A percentile compares a stretch with the other conserved stretches of the same genome.
These are phyloP conservation scores for Drymonia ruficornis DNA, from an alignment of 2,888 invertebrate species.

Conservation along the genomic window DNA sequence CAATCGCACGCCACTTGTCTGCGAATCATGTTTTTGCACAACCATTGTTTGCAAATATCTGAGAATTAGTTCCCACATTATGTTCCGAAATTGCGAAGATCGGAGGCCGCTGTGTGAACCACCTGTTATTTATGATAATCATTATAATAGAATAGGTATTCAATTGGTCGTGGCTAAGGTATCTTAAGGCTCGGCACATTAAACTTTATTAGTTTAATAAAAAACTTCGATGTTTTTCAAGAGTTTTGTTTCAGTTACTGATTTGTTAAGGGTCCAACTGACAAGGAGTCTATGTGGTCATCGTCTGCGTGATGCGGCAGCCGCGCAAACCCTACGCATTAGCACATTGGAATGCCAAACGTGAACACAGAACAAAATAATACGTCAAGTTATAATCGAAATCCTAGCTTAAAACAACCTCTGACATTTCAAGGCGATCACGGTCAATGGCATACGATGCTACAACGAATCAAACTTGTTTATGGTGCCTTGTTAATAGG, in stretches of 20 bases:
- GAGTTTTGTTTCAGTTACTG: too few species aligned
- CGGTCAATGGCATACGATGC: constrained; percentile 53
- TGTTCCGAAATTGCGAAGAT: constrained; percentile 47
- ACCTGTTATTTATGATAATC: constrained; percentile 32
- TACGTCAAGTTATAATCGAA: not conserved
- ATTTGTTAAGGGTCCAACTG: too few species aligned
- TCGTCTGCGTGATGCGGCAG: too few species aligned
- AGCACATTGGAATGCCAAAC: not conserved
- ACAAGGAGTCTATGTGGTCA: too few species aligned
- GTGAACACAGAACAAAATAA: not conserved
- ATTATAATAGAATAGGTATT: constrained; percentile 7
- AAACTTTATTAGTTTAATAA: too few species aligned
- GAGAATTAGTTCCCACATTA: constrained; percentile 58
- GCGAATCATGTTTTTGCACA: constrained; percentile 57
- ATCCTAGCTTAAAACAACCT: constrained; percentile 45
- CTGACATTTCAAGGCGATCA: constrained; percentile 62
- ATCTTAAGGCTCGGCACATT: not conserved
- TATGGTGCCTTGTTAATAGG: constrained; percentile 10
- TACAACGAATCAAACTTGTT: constrained; percentile 26
- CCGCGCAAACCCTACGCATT: not conserved
- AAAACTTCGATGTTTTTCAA: too few species aligned
- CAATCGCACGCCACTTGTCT: constrained; percentile 50
- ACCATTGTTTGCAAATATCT: constrained; percentile 60
- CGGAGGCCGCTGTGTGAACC: constrained; percentile 25
- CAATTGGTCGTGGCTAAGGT: constrained; percentile 23